Base-by-base conservation (phyloP, 2,888 invertebrate species). In the Callyntrura sp. region DNA sequence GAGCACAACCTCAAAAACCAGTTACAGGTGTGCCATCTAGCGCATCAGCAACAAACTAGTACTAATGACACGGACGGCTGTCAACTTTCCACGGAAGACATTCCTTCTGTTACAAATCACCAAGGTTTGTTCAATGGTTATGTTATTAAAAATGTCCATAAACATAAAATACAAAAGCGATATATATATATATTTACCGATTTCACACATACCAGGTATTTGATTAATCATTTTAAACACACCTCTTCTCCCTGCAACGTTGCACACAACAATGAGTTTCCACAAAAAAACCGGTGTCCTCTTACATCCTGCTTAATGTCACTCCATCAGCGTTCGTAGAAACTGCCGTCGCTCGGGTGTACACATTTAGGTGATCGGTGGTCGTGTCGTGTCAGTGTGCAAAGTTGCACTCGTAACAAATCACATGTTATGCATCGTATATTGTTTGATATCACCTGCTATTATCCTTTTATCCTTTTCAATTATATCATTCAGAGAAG, bases 71-170 rank as follows among this genome's bases (percentile, higher is more conserved):
- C 55, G 78, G 48, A 73, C 20, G 84, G 55, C 4, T 60, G 79
- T 62, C 79, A 90, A 65, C 78, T 78, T 83, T 78, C 68, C 28
- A 73, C 65, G 28, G 81, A 73, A 51, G 73, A 90, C 20, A 70
- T 45, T 20, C 23, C 68, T 62, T 65, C 85, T 82, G 86, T 86
- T 85, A 82, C 85, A 76, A 86, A 81, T 90, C 57, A 65, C 43
- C 62, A 85, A 90, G 90, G 90, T 90, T 86, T 78, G 89, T 89
- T 73, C 6, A 62, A 57, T 17, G 28, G 65, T 68, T 68, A 62
- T 20, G 17, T 60, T 62, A 62, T 6, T 4, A 35, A 35, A 35
- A 35, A 35, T 35, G 35, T 62, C 2, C 62, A 23, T 25, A 35
- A 14, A n/a, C 62, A 23, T 25, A 35, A 14, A n/a, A 35, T 68